Evolutionary conservation across 2,113 vertebrate species (phyloP).

Genomic region (Thamnophis sirtalis): DNA sequence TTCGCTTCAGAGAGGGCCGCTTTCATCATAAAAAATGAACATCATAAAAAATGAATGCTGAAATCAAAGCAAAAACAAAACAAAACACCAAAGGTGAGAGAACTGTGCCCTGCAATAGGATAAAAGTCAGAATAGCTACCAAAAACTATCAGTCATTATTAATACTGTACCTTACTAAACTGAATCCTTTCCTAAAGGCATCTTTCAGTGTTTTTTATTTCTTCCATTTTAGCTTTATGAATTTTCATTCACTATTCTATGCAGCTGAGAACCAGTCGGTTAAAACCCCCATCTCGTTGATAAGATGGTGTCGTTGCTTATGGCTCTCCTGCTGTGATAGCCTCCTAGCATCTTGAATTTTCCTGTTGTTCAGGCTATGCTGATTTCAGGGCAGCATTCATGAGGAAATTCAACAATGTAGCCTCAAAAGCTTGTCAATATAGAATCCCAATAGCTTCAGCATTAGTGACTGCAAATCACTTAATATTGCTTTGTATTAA

Average conservation of each 20-base stretch:
- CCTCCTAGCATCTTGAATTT: conserved; percentile 66
- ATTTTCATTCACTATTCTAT: conserved; percentile 67
- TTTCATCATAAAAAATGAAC: conserved; percentile 70
- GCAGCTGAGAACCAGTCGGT: conserved; percentile 58
- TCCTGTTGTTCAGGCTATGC: conserved; percentile 70
- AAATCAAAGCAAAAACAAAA: conserved; percentile 68
- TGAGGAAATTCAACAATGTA: conserved; percentile 63
- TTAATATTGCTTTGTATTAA: conserved; percentile 38
- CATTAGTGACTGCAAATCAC: conserved; percentile 58
- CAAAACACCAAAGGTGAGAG: conserved; percentile 50
- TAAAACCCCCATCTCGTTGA: conserved; percentile 60
- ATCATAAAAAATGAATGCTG: conserved; percentile 64
- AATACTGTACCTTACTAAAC: conserved; percentile 1
- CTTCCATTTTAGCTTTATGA: conserved; percentile 43
- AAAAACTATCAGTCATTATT: conserved; percentile 64
- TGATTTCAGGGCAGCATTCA: conserved; percentile 65
- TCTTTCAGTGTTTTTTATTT: conserved; percentile 55
- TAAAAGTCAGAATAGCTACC: conserved; percentile 55
- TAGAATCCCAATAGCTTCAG: conserved; percentile 60
- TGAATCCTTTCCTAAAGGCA: conserved; percentile 49
- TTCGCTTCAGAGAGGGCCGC: conserved; percentile 60
- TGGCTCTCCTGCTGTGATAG: conserved; percentile 71
- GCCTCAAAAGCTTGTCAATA: conserved; percentile 66
- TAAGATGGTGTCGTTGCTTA: conserved; percentile 69
- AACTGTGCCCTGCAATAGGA: conserved; percentile 53